These are phyloP conservation scores for Netelia melanura DNA, from an alignment of 2,888 invertebrate genomes.

Conservation along the genomic window DNA sequence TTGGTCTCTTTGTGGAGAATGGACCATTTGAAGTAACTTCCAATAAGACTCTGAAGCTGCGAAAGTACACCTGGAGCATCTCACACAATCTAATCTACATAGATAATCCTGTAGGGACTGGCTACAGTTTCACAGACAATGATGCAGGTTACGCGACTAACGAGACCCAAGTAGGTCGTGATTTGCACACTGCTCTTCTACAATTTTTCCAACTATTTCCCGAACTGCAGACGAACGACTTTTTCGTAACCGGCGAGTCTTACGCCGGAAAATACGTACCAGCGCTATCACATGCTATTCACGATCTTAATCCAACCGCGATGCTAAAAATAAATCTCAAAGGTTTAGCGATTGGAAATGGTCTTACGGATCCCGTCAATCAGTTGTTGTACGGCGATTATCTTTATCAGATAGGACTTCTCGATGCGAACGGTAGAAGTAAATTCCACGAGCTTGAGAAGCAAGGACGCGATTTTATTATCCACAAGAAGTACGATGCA, in stretches of 20 bases:
- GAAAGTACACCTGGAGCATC: slow-evolving; percentile 92
- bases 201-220: slow-evolving; percentile 95
- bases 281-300: slow-evolving; percentile 91
- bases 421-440: slow-evolving; percentile 88
- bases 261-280: slow-evolving; percentile 94
- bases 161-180: slow-evolving; percentile 92
- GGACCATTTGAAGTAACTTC: slow-evolving; percentile 89
- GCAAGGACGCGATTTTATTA: slow-evolving; percentile 87
- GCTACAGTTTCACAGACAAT: slow-evolving; percentile 94
- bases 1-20: slow-evolving; percentile 93
- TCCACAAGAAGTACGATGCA: slow-evolving; percentile 88
- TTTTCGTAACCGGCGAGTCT: slow-evolving; percentile 96
- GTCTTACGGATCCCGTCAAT: slow-evolving; percentile 91
- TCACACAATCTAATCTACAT: slow-evolving; percentile 94
- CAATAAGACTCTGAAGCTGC: slow-evolving; percentile 86
- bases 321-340: slow-evolving; percentile 89
- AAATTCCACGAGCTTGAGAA: slow-evolving; percentile 88
- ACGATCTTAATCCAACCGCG: slow-evolving; percentile 87
- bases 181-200: slow-evolving; percentile 90
- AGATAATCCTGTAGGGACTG: slow-evolving; percentile 97
- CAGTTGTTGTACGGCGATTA: slow-evolving; percentile 92
- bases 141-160: slow-evolving; percentile 92
- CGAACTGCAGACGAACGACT: slow-evolving; percentile 90
- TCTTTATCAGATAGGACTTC: slow-evolving; percentile 91
- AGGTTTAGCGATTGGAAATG: slow-evolving; percentile 92